Evolutionary conservation across 1,140 invertebrate species (phyloP).

Genomic region (Adoxophyes honmai): DNA sequence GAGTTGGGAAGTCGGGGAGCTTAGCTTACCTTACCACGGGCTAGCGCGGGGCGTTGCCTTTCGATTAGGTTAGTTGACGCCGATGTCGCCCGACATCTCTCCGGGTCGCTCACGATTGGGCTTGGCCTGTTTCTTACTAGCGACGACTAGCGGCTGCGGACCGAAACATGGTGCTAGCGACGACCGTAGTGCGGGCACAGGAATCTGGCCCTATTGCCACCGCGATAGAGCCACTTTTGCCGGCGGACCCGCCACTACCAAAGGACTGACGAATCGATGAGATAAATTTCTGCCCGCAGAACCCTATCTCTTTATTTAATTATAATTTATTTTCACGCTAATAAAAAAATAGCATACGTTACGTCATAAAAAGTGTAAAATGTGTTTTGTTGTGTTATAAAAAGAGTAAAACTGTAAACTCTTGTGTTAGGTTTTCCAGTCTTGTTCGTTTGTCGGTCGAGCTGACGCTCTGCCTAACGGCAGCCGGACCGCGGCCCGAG

Average conservation of each 20-base stretch:
- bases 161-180: background rate
- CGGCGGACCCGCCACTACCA: background rate
- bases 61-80: too few species aligned
- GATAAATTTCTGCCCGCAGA: constrained; percentile 62
- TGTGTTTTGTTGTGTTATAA: constrained; percentile 37
- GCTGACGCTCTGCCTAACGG: too few species aligned
- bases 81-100: too few species aligned
- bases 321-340: constrained; percentile 24
- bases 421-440: constrained; percentile 53
- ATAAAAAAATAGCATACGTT: constrained; percentile 22
- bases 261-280: constrained; percentile 35
- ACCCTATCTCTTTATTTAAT: constrained; percentile 20
- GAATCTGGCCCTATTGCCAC: background rate
- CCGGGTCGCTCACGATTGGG: too few species aligned
- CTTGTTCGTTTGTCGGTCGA: background rate
- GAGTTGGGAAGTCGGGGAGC: too few species aligned
- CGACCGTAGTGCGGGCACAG: background rate
- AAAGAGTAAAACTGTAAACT: constrained; percentile 65
- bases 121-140: too few species aligned
- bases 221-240: background rate
- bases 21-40: too few species aligned
- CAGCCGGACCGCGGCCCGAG: constrained; percentile 27
- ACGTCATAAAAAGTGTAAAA: constrained; percentile 42
- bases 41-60: too few species aligned
- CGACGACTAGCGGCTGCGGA: background rate